Base-by-base conservation (phyloP, 2,113 vertebrate species). In the Electrona antarctica region DNA sequence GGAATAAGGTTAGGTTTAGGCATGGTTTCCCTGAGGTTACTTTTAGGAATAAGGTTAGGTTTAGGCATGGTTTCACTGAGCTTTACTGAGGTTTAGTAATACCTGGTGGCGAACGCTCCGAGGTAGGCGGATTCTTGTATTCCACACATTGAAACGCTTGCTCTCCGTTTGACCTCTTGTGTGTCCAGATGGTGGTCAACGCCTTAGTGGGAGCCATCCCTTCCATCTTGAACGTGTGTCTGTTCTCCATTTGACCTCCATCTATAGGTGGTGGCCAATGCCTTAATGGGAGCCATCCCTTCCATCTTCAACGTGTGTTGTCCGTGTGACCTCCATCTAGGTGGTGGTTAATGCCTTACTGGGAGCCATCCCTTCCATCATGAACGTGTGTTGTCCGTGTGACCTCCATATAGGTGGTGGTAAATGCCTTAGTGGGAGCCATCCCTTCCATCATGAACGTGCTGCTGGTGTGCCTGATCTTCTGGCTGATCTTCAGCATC, bases 401-500 rank as follows among this genome's bases (percentile, higher is more conserved):
- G 21, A 21, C 21, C 21, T 21, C 21, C 21, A 21, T 21, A 21
- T 21, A 99, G 98, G 98, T 99, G 87, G 98, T 99, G 89, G 98
- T 99, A 90, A 99, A 99, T 46, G 98, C 98, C 91, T 92, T 99
- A 95, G 98, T 99, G 92, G 98, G 98, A 33, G 98, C 98, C 76
- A 99, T 99, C 86, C 98, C 98, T 90, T 99, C 98, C 93, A 99
- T 99, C 94, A 98, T 99, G 97, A 99, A 99, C 87, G 98, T 99
- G 85, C 94, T 99, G 92, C 95, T 99, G 93, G 98, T 99, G 92
- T 99, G 98, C 94, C 95, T 99, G 92, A 99, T 99, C 93, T 99
- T 99, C 95, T 99, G 98, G 98, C 97, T 99, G 89, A 99, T 99
- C 96, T 99, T 99, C 93, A 99, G 98, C 90, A 99, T 99, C 91